A percentile compares a stretch with the other conserved stretches of the same genome.
These are phyloP conservation scores for Pteria penguin DNA, from an alignment of 2,888 invertebrate genomes.

Conservation along the genomic window DNA sequence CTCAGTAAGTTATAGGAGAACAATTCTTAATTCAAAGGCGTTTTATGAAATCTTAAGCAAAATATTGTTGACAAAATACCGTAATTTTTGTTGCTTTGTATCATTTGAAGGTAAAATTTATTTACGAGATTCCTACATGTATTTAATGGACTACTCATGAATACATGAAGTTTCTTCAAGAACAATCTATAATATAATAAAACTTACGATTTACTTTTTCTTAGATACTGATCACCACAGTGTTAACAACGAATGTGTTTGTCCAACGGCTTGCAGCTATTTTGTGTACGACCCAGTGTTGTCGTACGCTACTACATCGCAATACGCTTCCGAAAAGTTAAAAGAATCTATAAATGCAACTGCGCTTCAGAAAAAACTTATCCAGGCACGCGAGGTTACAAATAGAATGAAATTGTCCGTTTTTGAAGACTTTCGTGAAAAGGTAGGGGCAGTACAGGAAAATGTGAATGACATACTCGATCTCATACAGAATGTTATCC, in stretches of 20 bases:
- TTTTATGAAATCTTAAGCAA: too few species aligned
- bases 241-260: constrained; percentile 57
- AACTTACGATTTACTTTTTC: too few species aligned
- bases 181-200: too few species aligned
- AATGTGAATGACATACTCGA: constrained; percentile 38
- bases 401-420: constrained; percentile 56
- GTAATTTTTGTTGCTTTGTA: too few species aligned
- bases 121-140: too few species aligned
- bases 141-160: too few species aligned
- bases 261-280: constrained; percentile 69
- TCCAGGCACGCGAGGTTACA: constrained; percentile 56
- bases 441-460: constrained; percentile 42
- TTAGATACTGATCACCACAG: too few species aligned
- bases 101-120: too few species aligned
- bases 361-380: constrained; percentile 45
- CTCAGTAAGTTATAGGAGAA: too few species aligned
- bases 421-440: constrained; percentile 36
- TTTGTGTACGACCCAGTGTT: constrained; percentile 66
- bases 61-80: too few species aligned
- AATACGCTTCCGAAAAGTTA: constrained; percentile 57
- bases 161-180: too few species aligned
- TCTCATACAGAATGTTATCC: constrained; percentile 36
- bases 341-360: constrained; percentile 46
- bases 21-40: too few species aligned
- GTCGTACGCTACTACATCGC: constrained; percentile 68